A percentile compares a stretch with the other conserved stretches of the same genome.
These are phyloP conservation scores for Hydrolagus colliei DNA, from an alignment of 2,797 vertebrate genomes.

Conservation along the genomic window DNA sequence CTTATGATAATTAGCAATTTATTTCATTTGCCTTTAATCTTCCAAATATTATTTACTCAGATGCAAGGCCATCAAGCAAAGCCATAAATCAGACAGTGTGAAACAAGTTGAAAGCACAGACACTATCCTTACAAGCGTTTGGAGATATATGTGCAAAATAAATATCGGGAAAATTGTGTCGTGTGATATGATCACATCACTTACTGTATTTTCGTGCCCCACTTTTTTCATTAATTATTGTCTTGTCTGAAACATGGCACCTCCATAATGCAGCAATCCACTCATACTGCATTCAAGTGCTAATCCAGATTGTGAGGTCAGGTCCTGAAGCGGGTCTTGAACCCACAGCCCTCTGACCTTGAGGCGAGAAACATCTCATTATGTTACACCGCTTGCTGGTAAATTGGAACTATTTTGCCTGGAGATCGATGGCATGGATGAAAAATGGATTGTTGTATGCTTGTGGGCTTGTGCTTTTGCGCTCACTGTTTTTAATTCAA, in stretches of 20 bases:
- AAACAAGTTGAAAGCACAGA: background rate
- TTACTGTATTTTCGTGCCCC: background rate
- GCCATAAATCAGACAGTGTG: background rate
- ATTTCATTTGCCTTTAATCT: slow-evolving; percentile 2
- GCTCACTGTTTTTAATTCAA: background rate
- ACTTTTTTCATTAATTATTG: slow-evolving; percentile 5
- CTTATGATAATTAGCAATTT: background rate
- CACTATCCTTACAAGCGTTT: background rate
- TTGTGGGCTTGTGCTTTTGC: background rate
- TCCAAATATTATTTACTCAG: background rate
- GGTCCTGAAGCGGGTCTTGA: too few relatives aligned
- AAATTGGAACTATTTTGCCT: too few relatives aligned
- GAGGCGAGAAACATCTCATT: background rate
- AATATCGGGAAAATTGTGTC: too few relatives aligned
- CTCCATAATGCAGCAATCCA: too few relatives aligned
- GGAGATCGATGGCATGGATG: too few relatives aligned
- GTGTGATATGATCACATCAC: too few relatives aligned
- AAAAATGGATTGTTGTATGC: background rate
- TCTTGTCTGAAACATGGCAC: too few relatives aligned
- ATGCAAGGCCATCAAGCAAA: slow-evolving; percentile 1
- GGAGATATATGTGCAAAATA: background rate
- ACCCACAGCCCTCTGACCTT: too few relatives aligned
- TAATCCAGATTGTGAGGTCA: too few relatives aligned
- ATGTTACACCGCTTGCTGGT: background rate
- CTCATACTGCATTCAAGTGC: too few relatives aligned